These are phyloP conservation scores for Philotrypesis tridentata DNA, from an alignment of 1,140 invertebrate species.

Conservation along the genomic window DNA sequence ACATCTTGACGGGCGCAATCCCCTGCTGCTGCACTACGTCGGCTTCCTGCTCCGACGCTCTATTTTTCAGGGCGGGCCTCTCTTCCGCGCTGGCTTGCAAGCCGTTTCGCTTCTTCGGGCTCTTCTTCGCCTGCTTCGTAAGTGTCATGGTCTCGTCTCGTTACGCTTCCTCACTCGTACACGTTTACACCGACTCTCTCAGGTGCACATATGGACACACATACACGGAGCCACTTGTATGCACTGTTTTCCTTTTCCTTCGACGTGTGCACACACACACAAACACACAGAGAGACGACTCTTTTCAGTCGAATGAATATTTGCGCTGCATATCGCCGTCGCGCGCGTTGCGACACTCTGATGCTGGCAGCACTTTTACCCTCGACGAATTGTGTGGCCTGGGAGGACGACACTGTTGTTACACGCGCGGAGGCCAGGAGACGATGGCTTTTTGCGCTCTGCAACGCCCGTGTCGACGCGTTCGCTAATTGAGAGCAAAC, in stretches of 20 bases:
- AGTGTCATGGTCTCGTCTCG: slow-evolving; percentile 55
- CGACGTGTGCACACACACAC: too few species aligned
- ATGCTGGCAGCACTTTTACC: not conserved
- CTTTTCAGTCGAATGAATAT: not conserved
- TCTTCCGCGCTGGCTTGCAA: not conserved
- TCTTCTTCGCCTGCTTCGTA: slow-evolving; percentile 57
- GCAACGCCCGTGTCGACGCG: not conserved
- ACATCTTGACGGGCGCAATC: slow-evolving; percentile 38
- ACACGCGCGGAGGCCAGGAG: too few species aligned
- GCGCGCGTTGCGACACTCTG: not conserved
- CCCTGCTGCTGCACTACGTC: slow-evolving; percentile 36
- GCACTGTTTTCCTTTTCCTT: not conserved
- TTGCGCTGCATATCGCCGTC: not conserved
- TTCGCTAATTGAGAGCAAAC: slow-evolving; percentile 11
- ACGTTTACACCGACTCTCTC: too few species aligned
- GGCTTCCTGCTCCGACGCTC: slow-evolving; percentile 38
- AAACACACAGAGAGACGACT: too few species aligned
- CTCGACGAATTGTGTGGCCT: not conserved
- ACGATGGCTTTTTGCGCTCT: not conserved
- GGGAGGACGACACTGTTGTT: not conserved
- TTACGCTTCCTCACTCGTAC: not conserved
- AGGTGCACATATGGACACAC: not conserved
- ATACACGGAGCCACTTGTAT: not conserved
- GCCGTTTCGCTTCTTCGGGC: slow-evolving; percentile 50
- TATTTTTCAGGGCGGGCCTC: slow-evolving; percentile 49